Base-by-base conservation (phyloP, 2,797 vertebrate genomes). In the Eutrigla gurnardus region DNA sequence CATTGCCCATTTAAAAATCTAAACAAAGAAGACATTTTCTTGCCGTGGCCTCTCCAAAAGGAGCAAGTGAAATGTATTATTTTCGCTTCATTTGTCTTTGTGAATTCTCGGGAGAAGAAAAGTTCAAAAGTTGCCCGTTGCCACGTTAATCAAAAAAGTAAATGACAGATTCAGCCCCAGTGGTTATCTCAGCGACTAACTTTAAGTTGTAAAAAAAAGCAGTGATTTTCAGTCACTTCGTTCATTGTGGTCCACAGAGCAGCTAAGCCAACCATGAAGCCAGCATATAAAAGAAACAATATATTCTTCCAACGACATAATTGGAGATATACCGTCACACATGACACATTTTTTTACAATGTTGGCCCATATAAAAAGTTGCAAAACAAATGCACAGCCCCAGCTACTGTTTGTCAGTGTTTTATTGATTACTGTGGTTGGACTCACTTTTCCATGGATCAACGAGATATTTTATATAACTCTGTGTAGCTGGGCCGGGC, bases 401-500 rank as follows among this genome's bases (percentile, higher is more conserved):
- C 54, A 53, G 66, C 64, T 78, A 57, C n/a, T 64, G 60, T 70
- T 75, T 66, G 81, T 90, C 92, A 83, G 90, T 92, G 83, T 6
- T 58, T 1, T 55, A 92, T 91, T 57, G 91, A 92, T 80, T 15
- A 52, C 36, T 54, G 54, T 46, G 64, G 72, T 67, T 45, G 53
- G 68, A 63, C 68, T 77, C 77, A 54, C 68, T 89, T 89, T 90
- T 89, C 86, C 88, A 88, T 81, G 76, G 82, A 86, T 86, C 85
- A 83, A 87, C 86, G 78, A 12, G 15, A 82, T 75, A 59, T 78
- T 89, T 92, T 90, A 91, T 84, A 60, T 86, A 93, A 91, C 88
- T 62, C 39, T 50, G 74, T 70, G 61, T 58, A 62, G 47, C 82
- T 74, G 71, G 80, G 75, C 60, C 63, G 47, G 35, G n/a, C 64